Evolutionary conservation across 2,797 vertebrate species (phyloP).

Genomic region (Delichon dasypus): DNA sequence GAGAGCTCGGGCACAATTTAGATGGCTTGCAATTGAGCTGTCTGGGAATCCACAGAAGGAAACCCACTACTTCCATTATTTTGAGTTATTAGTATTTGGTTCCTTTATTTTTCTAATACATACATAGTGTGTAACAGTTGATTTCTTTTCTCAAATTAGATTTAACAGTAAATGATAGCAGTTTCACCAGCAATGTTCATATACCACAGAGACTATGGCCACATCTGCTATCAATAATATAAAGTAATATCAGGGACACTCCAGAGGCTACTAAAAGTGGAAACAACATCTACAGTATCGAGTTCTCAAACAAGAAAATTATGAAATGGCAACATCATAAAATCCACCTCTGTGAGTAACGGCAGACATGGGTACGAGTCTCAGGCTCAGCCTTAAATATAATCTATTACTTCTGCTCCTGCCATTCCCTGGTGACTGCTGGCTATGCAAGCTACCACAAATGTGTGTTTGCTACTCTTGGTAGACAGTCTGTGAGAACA

Average conservation of each 20-base stretch:
- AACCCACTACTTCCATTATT: slow-evolving; percentile 17
- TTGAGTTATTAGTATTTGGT: slow-evolving; percentile 32
- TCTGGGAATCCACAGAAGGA: not conserved
- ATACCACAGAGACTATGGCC: not conserved
- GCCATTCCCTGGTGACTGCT: not conserved
- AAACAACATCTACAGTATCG: not conserved
- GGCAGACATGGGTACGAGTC: not conserved
- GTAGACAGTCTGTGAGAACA: not conserved
- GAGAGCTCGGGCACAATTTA: not conserved
- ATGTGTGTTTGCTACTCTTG: not conserved
- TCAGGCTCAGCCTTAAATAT: not conserved
- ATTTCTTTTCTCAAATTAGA: slow-evolving; percentile 44
- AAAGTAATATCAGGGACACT: slow-evolving; percentile 45
- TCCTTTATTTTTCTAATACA: slow-evolving; percentile 27
- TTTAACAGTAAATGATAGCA: slow-evolving; percentile 33
- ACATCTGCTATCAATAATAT: slow-evolving; percentile 19
- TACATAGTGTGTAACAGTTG: not conserved
- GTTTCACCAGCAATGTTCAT: slow-evolving; percentile 29
- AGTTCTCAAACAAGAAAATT: slow-evolving; percentile 42
- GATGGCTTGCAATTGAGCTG: not conserved
- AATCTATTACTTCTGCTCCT: not conserved
- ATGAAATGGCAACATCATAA: slow-evolving; percentile 44
- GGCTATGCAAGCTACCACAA: not conserved
- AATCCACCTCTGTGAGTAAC: slow-evolving; percentile 25
- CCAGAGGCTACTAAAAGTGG: slow-evolving; percentile 36